These are phyloP conservation scores for Mesaphorura yosii DNA, from an alignment of 1,140 invertebrate genomes.

Conservation along the genomic window DNA sequence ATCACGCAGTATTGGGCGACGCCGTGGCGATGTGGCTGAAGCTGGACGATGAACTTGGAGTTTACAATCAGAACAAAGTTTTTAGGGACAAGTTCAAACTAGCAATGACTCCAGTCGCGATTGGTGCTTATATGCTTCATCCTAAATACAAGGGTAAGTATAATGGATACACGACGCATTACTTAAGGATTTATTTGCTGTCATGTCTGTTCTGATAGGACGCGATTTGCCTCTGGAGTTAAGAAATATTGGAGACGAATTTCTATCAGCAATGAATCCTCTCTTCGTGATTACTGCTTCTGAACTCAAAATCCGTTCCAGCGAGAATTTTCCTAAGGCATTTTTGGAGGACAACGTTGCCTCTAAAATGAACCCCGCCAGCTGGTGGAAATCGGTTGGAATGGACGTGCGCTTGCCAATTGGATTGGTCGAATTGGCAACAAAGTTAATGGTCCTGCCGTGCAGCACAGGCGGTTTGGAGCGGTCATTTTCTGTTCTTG, in stretches of 20 bases:
- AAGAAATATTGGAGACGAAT: too few relatives aligned
- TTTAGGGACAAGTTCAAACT: not conserved
- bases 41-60: not conserved
- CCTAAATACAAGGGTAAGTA: not conserved
- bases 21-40: not conserved
- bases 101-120: not conserved
- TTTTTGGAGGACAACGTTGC: not conserved
- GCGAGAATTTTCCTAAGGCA: not conserved
- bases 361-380: not conserved
- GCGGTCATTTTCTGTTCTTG: constrained; percentile 10
- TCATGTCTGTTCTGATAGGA: too few relatives aligned
- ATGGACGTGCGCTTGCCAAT: not conserved
- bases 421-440: not conserved
- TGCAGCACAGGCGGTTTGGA: constrained; percentile 6
- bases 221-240: too few relatives aligned
- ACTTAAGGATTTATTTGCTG: too few relatives aligned
- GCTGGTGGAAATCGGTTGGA: not conserved
- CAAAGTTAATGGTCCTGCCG: constrained; percentile 3
- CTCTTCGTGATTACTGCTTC: too few relatives aligned
- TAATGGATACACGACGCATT: too few relatives aligned
- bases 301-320: too few relatives aligned
- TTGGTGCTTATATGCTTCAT: not conserved
- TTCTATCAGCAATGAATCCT: too few relatives aligned
- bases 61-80: not conserved
- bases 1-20: not conserved